A percentile compares a stretch with the other conserved stretches of the same genome.
Evolutionary conservation across 1,140 invertebrate genomes (phyloP).

Genomic region (Drosophila suzukii): DNA sequence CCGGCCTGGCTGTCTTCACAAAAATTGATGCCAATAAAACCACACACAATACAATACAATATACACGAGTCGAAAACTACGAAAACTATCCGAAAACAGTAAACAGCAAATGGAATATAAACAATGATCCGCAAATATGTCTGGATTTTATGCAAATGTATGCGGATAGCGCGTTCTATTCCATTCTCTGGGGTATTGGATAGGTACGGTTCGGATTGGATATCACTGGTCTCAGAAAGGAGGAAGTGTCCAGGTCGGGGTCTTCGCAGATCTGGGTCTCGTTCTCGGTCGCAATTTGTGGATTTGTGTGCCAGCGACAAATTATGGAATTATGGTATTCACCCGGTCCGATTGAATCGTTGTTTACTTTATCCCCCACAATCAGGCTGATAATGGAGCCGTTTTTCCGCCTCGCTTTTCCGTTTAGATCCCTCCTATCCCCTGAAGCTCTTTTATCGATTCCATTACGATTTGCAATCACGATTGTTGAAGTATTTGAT

Average conservation of each 20-base stretch:
- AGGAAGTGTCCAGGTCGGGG: slow-evolving; percentile 18
- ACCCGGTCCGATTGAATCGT: slow-evolving; percentile 10
- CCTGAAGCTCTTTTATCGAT: slow-evolving; percentile 11
- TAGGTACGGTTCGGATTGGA: neutral
- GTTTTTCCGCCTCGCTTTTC: slow-evolving; percentile 54
- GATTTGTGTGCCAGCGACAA: slow-evolving; percentile 40
- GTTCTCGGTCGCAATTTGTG: slow-evolving; percentile 16
- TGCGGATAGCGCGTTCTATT: neutral
- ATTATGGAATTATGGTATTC: slow-evolving; percentile 53
- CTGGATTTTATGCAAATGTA: slow-evolving; percentile 67
- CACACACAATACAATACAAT: slow-evolving; percentile 42
- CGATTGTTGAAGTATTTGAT: slow-evolving; percentile 12
- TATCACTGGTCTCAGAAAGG: slow-evolving; percentile 6
- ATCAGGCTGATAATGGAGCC: slow-evolving; percentile 51
- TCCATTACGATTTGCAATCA: slow-evolving; percentile 16
- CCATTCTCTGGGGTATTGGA: slow-evolving; percentile 8
- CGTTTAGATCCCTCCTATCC: neutral
- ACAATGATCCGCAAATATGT: slow-evolving; percentile 40
- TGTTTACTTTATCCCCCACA: slow-evolving; percentile 29
- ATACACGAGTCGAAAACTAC: slow-evolving; percentile 19
- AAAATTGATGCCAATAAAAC: slow-evolving; percentile 72
- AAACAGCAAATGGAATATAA: slow-evolving; percentile 33
- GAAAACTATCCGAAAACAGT: slow-evolving; percentile 46
- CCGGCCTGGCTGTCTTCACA: slow-evolving; percentile 56
- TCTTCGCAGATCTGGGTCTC: neutral